phyloP scores from a whole-genome alignment of 2,113 vertebrate genomes.

The Podocnemis expansa region DNA sequence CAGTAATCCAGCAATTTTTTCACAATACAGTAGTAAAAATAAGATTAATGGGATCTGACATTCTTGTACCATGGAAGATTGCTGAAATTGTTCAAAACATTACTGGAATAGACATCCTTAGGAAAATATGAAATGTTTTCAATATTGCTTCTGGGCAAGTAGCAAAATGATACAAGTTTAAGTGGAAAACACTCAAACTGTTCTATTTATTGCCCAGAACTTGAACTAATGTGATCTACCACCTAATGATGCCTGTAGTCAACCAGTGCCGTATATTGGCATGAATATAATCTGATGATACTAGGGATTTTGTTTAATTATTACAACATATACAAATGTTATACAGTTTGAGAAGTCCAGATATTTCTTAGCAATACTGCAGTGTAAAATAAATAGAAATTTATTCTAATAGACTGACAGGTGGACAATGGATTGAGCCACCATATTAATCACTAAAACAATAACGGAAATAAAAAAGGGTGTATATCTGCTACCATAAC shows the following conservation, averaged over 20 bases:
- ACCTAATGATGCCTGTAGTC: neutral
- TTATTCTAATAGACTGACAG: neutral
- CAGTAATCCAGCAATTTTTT: neutral
- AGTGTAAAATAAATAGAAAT: neutral
- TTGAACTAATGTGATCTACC: neutral
- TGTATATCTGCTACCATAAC: neutral
- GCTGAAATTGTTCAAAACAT: neutral
- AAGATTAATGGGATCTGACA: neutral
- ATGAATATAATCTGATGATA: neutral
- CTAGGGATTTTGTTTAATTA: neutral
- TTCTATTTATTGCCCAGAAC: slow-evolving; percentile 3
- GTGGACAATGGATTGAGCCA: neutral
- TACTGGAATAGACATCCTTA: neutral
- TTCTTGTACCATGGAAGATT: neutral
- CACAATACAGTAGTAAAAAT: neutral
- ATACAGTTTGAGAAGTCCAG: neutral
- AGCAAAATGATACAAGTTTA: neutral
- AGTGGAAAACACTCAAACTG: slow-evolving; percentile 5
- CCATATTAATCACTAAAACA: neutral
- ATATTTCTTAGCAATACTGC: neutral
- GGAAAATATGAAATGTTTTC: neutral
- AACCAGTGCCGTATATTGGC: neutral
- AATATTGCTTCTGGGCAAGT: neutral
- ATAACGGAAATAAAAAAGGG: slow-evolving; percentile 9
- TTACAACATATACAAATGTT: neutral